These are phyloP conservation scores for Rhodinocichla rosea DNA, from an alignment of 2,113 vertebrate genomes.

Conservation along the genomic window DNA sequence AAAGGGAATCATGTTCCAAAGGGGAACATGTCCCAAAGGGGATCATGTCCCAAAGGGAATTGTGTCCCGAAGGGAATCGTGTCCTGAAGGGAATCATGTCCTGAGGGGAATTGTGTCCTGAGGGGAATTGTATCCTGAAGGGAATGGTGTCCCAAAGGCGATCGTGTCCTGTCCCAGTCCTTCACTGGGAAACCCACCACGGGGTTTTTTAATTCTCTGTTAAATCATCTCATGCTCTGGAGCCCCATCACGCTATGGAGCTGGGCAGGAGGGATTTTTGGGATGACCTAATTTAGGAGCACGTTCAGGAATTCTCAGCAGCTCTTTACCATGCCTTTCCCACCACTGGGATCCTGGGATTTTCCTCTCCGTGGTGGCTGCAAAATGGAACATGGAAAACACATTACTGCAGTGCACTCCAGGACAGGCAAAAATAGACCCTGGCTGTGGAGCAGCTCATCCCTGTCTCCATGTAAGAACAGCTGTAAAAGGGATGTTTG, in stretches of 20 bases:
- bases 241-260: neutral
- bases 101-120: neutral
- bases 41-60: accelerated
- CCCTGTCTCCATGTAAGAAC: accelerated
- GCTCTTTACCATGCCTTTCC: accelerated
- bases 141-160: accelerated
- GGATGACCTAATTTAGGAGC: neutral
- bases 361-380: neutral
- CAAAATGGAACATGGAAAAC: constrained; percentile 6
- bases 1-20: too few species aligned
- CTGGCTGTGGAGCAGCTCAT: accelerated
- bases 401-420: constrained; percentile 3
- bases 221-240: accelerated
- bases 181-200: neutral
- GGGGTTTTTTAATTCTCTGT: accelerated
- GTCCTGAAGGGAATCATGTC: accelerated
- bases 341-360: neutral
- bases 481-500: neutral
- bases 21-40: accelerated
- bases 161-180: neutral
- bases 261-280: neutral
- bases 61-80: accelerated
- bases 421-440: neutral
- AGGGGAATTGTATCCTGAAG: accelerated
- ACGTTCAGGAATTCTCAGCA: neutral